Conservation (phyloP, 2,113 vertebrate species). For the Electrona antarctica region DNA sequence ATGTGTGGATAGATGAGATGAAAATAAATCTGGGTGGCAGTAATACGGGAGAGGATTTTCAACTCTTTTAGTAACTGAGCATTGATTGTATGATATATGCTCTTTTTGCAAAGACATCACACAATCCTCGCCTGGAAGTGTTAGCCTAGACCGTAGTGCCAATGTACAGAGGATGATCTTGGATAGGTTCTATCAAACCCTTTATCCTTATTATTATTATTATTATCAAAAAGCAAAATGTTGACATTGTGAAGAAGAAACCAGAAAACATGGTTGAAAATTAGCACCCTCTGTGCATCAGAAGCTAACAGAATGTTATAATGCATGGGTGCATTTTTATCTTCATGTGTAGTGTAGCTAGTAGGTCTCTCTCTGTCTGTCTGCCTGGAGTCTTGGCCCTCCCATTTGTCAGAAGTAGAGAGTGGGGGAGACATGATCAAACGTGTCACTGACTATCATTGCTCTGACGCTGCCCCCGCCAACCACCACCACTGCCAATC, state of each 20-base stretch:
- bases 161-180: too few species aligned
- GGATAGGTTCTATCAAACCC: too few species aligned
- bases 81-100: slow-evolving; percentile 51
- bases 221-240: slow-evolving; percentile 15
- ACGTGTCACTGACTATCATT: slow-evolving; percentile 49
- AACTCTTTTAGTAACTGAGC: slow-evolving; percentile 2
- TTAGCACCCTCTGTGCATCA: slow-evolving; percentile 16
- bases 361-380: slow-evolving; percentile 11
- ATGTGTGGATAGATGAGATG: slow-evolving; percentile 16
- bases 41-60: slow-evolving; percentile 21
- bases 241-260: slow-evolving; percentile 43
- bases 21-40: slow-evolving; percentile 5
- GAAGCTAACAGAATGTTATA: background rate
- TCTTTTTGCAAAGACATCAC: slow-evolving; percentile 57
- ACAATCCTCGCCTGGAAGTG: slow-evolving; percentile 3
- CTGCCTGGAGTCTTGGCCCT: slow-evolving; percentile 37
- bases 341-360: slow-evolving; percentile 4
- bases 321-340: slow-evolving; percentile 21
- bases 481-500: slow-evolving; percentile 24
- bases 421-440: slow-evolving; percentile 72
- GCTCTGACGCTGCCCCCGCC: slow-evolving; percentile 39
- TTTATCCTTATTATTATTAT: too few species aligned
- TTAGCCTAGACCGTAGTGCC: too few species aligned
- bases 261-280: slow-evolving; percentile 36
- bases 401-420: slow-evolving; percentile 53